Base-by-base conservation (phyloP, 1,140 invertebrate genomes). In the Drosophila pandora region DNA sequence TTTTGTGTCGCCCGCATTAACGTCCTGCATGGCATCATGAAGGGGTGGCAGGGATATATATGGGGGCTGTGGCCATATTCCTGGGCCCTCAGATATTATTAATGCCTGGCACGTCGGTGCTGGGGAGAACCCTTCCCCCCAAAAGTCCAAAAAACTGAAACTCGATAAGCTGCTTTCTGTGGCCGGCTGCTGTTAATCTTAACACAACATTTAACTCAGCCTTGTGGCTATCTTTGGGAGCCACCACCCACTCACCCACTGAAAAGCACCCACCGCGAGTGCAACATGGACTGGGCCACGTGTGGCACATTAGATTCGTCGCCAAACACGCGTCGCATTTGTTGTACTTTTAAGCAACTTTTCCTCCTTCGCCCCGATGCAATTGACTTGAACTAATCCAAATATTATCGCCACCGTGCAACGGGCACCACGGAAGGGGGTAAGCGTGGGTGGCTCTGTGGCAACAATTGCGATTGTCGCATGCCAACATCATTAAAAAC, bases 361-460 rank as follows among this genome's bases (percentile, higher is more conserved):
- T 41, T 47, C 17, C 49, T 32, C 47, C 54, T 56, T 68, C 45
- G 65, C 70, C 52, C 57, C 85, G 76, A 87, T 87, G 83, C 83
- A 88, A 88, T 88, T 88, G 83, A 88, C 84, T 88, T 88, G 83
- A 88, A 88, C 83, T 88, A 88, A 88, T 88, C 83, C 83, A 88
- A 88, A 88, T 83, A 88, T 88, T 88, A 88, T 88, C 83, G 79
- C 84, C 68, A 41, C 56, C 81, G 39, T 83, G 76, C 80, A 76
- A 79, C 60, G 62, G 60, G 71, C 59, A 80, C 69, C 54, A 74
- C 12, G 34, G 50, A 49, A 57, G 54, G 60, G 23, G 48, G 28
- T 17, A 30, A 43, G 59, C 5, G 32, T 43, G 37, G 60, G 64
- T 37, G 60, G 61, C 30, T 67, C 30, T 67, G 64, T 52, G 59